Evolutionary conservation across 2,888 invertebrate genomes (phyloP), one percentile per base, ranked within the genome.

Genomic region (Hermodice carunculata): DNA sequence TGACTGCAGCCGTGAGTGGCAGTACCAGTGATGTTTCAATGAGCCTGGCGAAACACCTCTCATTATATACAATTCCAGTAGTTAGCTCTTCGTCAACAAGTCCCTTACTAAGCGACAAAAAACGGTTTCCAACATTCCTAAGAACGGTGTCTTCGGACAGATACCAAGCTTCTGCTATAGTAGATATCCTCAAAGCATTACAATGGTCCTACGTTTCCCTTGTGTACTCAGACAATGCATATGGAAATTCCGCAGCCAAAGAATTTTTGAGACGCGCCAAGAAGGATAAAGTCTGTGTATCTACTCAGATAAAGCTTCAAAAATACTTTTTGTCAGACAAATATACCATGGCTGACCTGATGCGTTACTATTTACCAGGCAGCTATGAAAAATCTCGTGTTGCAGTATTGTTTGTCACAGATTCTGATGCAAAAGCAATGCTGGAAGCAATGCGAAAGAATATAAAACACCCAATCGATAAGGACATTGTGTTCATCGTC

Each of bases 101-200:
- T 4, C 74, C 78, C 0, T 79, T 79, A 64, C 67, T 83, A 11
- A 74, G 75, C 51, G 76, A 81, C 59, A 70, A 72, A 42, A 68
- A 74, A 6, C 74, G 76, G 46, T 82, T 74, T 61, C 82, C 83
- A 0, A 79, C 76, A 58, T 81, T 82, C 59, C 63, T 81, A 17
- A 68, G 81, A n/a, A 81, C 80, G 6, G 81, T 81, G 17, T 80
- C 80, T 6, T 79, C 80, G 68, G 81, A 82, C 63, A 72, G 73
- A 4, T 73, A 76, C 31, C 81, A 83, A 59, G 80, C 79, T 2
- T 53, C 67, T 24, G 79, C 77, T 1, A 78, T 81, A 69, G 64
- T 79, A 2, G 69, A 71, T 14, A 73, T 83, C 14, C 61, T 81
- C 2, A 65, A 72, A 31, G 49, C 34, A 0, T 75, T 81, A 70